Evolutionary conservation across 2,888 invertebrate genomes (phyloP).

Genomic region (Xestia c-nigrum): DNA sequence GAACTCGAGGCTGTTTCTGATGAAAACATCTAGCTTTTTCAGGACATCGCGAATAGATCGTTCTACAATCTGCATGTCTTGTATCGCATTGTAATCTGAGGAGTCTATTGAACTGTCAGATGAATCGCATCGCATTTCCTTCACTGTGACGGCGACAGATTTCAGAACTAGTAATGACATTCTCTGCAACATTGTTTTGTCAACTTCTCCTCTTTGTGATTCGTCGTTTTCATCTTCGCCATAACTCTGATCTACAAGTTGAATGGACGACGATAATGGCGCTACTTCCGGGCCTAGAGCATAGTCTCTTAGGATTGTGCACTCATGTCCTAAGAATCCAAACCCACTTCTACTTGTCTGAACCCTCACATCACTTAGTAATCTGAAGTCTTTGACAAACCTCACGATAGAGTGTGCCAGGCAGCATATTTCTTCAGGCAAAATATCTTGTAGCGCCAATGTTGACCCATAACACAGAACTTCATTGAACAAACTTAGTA

Average conservation of each 20-base stretch:
- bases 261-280: constrained; percentile 82
- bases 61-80: constrained; percentile 97
- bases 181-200: constrained; percentile 95
- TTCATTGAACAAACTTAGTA: constrained; percentile 96
- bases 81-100: constrained; percentile 96
- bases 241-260: constrained; percentile 86
- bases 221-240: constrained; percentile 85
- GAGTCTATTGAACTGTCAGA: constrained; percentile 96
- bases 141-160: constrained; percentile 97
- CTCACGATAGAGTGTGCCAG: constrained; percentile 96
- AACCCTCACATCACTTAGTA: constrained; percentile 91
- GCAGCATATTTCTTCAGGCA: constrained; percentile 97
- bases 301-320: constrained; percentile 82
- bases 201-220: constrained; percentile 90
- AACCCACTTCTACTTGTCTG: constrained; percentile 86
- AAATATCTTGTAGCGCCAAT: constrained; percentile 95
- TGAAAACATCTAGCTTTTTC: constrained; percentile 95
- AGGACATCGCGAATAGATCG: constrained; percentile 96
- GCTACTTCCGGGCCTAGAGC: constrained; percentile 81
- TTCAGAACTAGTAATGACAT: constrained; percentile 96
- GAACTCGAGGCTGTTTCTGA: constrained; percentile 95
- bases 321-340: constrained; percentile 86
- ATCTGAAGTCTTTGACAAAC: constrained; percentile 95
- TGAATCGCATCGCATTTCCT: constrained; percentile 96
- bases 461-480: constrained; percentile 98